These are phyloP conservation scores for Melanophora roralis DNA, from an alignment of 2,888 invertebrate genomes.

Conservation along the genomic window DNA sequence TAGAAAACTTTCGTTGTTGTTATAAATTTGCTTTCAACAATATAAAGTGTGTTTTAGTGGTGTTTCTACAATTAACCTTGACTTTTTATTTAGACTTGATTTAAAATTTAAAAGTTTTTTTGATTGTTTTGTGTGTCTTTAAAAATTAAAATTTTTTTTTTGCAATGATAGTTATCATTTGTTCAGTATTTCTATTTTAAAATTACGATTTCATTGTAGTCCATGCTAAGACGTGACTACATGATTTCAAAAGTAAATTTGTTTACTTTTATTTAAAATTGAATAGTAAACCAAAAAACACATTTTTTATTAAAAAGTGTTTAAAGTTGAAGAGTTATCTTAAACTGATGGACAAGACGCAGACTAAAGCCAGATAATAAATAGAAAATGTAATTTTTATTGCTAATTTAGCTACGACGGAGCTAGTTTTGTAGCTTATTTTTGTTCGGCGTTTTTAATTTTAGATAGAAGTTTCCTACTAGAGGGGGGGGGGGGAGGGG, in stretches of 20 bases:
- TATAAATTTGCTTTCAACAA: not conserved
- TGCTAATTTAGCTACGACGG: not conserved
- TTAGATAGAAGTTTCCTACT: too few relatives aligned
- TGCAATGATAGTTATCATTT: constrained; percentile 48
- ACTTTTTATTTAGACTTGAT: constrained; percentile 24
- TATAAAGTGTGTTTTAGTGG: constrained; percentile 17
- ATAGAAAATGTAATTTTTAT: too few relatives aligned
- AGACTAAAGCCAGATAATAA: not conserved
- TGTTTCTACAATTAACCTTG: constrained; percentile 45
- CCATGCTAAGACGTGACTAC: constrained; percentile 45
- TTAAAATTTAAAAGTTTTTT: constrained; percentile 25
- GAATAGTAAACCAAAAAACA: constrained; percentile 37
- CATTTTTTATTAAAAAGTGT: constrained; percentile 1
- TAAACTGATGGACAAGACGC: not conserved
- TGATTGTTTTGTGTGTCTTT: not conserved
- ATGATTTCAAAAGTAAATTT: constrained; percentile 47
- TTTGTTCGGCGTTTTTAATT: too few relatives aligned
- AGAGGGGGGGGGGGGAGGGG: too few relatives aligned
- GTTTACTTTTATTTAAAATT: constrained; percentile 32
- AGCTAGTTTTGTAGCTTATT: too few relatives aligned
- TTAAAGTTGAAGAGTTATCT: not conserved
- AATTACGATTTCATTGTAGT: constrained; percentile 41
- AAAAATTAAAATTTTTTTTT: not conserved
- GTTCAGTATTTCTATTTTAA: constrained; percentile 20
- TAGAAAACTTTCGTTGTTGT: not conserved